These are phyloP conservation scores for Lysandra bellargus DNA, from an alignment of 2,888 invertebrate species.

Conservation along the genomic window DNA sequence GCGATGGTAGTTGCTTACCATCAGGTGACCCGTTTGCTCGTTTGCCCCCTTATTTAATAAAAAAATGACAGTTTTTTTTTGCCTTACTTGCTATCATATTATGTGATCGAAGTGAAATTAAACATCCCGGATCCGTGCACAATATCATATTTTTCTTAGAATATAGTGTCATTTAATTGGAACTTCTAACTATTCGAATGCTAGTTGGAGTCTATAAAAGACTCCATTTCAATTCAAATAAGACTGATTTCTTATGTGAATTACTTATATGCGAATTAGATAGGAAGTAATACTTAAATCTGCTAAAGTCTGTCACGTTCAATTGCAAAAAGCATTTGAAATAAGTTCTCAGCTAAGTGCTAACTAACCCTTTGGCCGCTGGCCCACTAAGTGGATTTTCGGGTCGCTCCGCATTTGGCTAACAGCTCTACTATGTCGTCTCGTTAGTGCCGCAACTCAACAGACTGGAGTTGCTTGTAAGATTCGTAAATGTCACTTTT, in stretches of 20 bases:
- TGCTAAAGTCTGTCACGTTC: background rate
- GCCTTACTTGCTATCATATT: too few species aligned
- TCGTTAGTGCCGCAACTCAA: slow-evolving; percentile 55
- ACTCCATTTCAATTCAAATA: background rate
- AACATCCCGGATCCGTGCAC: too few species aligned
- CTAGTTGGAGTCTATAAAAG: background rate
- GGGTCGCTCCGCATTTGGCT: slow-evolving; percentile 69
- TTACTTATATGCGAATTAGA: background rate
- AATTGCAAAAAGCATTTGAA: background rate
- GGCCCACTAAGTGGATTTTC: slow-evolving; percentile 72
- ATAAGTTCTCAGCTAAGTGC: slow-evolving; percentile 25
- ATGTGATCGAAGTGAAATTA: too few species aligned
- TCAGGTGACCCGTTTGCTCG: too few species aligned
- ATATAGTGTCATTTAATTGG: too few species aligned
- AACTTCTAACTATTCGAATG: background rate
- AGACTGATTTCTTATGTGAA: background rate
- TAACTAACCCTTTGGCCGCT: slow-evolving; percentile 28
- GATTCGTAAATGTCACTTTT: slow-evolving; percentile 13
- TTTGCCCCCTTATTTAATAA: too few species aligned
- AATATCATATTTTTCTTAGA: too few species aligned
- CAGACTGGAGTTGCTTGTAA: slow-evolving; percentile 14
- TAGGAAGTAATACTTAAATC: background rate
- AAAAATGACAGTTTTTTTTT: too few species aligned
- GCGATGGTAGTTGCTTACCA: too few species aligned
- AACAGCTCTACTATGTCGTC: slow-evolving; percentile 66